These are phyloP conservation scores for Darevskia nairensis DNA, from an alignment of 2,797 vertebrate genomes.

Conservation along the genomic window DNA sequence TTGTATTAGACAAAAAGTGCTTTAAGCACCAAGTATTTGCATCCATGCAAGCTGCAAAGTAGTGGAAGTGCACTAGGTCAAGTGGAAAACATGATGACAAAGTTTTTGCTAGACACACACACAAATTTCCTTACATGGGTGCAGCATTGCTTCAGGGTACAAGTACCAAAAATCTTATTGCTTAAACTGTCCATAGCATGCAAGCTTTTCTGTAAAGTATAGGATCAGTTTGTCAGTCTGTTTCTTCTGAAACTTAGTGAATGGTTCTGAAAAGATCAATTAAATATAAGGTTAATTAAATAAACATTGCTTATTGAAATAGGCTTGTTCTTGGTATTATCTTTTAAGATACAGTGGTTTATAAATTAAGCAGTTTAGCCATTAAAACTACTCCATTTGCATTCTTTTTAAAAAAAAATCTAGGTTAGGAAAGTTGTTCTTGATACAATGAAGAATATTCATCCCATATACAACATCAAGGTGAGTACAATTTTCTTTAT, in stretches of 20 bases:
- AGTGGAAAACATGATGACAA: not conserved
- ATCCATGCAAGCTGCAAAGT: not conserved
- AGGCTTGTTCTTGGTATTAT: not conserved
- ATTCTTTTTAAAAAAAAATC: constrained; percentile 56
- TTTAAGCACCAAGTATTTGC: not conserved
- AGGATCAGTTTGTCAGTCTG: not conserved
- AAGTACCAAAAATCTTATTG: not conserved
- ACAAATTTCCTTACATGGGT: not conserved
- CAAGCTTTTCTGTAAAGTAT: not conserved
- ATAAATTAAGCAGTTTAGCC: not conserved
- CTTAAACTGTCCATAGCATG: not conserved
- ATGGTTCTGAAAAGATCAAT: not conserved
- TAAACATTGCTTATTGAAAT: not conserved
- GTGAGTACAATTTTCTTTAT: constrained; percentile 69
- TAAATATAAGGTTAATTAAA: no score
- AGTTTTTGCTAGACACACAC: not conserved
- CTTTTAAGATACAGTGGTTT: not conserved
- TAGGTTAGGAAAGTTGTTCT: constrained; percentile 96
- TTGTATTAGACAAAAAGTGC: not conserved
- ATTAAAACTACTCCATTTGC: not conserved
- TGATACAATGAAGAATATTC: constrained; percentile 98
- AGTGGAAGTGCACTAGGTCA: not conserved
- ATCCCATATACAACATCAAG: constrained; percentile 99
- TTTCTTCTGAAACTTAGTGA: not conserved
- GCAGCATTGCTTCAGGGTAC: not conserved